Base-by-base conservation (phyloP, 2,888 invertebrate species). In the Holacanthella duospinosa region DNA sequence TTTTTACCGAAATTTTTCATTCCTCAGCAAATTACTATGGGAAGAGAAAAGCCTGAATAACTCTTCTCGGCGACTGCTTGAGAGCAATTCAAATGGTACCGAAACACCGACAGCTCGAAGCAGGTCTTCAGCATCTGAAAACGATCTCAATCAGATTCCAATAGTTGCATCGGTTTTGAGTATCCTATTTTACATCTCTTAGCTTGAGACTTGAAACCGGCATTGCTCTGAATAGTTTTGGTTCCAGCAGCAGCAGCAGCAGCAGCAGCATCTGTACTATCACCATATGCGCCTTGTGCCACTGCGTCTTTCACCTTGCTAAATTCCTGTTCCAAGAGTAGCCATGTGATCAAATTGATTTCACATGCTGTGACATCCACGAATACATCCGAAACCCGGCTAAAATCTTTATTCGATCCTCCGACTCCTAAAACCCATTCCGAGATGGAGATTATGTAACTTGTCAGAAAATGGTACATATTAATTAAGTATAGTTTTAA, bases 271-370 rank as follows among this genome's bases (percentile, higher is more conserved):
- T 21, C 29, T 16, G 24, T 24, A 36, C 36, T 2, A 21, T 29
- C 57, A 21, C 36, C 57, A n/a, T n/a, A 29, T 36, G n/a, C 36
- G 29, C 29, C 57, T 3, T 12, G 21, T n/a, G 21, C 36, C 21
- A 29, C 57, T 12, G 36, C 29, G 19, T 57, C 26, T 21, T 16
- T 36, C 4, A 29, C 29, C 6, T 36, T 25, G 36, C 21, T 54
- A 29, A 66, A 65, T 44, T 69, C 66, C 26, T 64, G 61, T 43
- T 69, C 69, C 58, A 69, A 55, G 43, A 69, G 43, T 0, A 69
- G 62, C 67, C 67, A 69, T 19, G 64, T 55, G n/a, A 69, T 65
- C n/a, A 69, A 59, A 29, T 65, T 64, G 3, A 66, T 59, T 27
- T 69, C 69, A 1, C 55, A 55, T 12, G 62, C 55, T 12, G 63